Percentiles rank a stretch among this genome's conserved stretches.
Conservation (phyloP, 2,888 invertebrate genomes). For the Drosophila anomelani region DNA sequence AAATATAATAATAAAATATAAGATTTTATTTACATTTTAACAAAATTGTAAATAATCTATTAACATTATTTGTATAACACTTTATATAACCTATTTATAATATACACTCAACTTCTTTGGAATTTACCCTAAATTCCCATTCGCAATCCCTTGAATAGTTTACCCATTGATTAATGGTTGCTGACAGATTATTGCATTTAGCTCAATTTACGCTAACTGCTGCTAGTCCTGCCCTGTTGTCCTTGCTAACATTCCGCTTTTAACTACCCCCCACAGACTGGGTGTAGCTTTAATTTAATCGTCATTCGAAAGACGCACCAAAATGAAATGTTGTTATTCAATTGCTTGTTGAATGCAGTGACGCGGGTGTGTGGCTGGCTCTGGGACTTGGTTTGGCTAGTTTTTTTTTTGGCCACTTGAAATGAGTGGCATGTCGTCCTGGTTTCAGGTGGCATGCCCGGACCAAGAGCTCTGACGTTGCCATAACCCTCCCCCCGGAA, state of each 20-base stretch:
- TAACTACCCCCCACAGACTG: constrained; percentile 20
- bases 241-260: not conserved
- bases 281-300: constrained; percentile 75
- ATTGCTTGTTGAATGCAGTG: constrained; percentile 76
- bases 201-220: constrained; percentile 8
- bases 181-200: constrained; percentile 16
- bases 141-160: not conserved
- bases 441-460: constrained; percentile 61
- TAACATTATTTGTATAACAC: too few species aligned
- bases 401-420: constrained; percentile 53
- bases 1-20: too few species aligned
- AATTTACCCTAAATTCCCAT: not conserved
- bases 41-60: too few species aligned
- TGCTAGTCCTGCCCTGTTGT: not conserved
- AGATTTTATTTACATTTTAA: too few species aligned
- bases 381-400: constrained; percentile 1
- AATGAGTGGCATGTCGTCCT: constrained; percentile 71
- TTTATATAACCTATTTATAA: too few species aligned
- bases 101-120: too few species aligned
- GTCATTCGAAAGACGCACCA: constrained; percentile 73
- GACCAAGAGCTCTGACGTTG: constrained; percentile 1
- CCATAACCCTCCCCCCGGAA: constrained; percentile 10
- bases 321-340: constrained; percentile 80
- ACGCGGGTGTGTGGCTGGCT: constrained; percentile 46
- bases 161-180: not conserved